phyloP scores from a whole-genome alignment of 64 coral and sea anemone genomes.

The Acropora tenuis region DNA sequence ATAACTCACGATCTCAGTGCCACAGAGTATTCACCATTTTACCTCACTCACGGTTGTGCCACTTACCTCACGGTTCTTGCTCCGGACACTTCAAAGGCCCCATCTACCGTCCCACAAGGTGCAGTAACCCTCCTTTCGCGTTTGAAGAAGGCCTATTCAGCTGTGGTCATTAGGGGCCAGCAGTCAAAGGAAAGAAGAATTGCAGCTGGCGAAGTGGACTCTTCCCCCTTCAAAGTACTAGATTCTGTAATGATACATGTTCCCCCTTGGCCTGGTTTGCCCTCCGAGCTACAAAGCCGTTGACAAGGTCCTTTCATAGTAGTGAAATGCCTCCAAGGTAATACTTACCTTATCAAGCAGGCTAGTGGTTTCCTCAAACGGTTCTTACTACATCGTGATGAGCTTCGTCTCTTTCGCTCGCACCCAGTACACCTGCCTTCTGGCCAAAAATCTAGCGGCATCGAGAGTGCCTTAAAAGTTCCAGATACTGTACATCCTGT shows the following conservation, averaged over 20 bases:
- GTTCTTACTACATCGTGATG: background rate
- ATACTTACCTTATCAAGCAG: background rate
- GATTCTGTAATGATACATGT: background rate
- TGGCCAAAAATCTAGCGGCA: background rate
- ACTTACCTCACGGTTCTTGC: background rate
- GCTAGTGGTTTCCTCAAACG: background rate
- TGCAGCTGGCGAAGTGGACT: background rate
- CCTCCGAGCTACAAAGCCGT: background rate
- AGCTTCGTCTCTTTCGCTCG: background rate
- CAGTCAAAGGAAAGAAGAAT: too few relatives aligned
- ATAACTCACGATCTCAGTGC: conserved; percentile 52
- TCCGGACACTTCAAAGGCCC: background rate
- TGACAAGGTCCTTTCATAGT: background rate
- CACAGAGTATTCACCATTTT: background rate
- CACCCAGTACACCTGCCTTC: background rate
- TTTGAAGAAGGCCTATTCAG: too few relatives aligned
- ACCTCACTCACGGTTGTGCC: too few relatives aligned
- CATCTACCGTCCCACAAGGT: background rate
- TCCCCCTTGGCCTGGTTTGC: background rate
- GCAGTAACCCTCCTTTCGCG: too few relatives aligned
- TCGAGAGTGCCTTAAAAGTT: background rate
- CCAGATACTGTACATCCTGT: background rate
- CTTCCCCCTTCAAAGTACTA: background rate
- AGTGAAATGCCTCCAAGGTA: background rate
- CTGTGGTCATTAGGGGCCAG: too few relatives aligned